Percentiles rank a stretch among this genome's conserved stretches.
Evolutionary conservation across 2,888 invertebrate genomes (phyloP).

Genomic region (Mellilla xanthometata): DNA sequence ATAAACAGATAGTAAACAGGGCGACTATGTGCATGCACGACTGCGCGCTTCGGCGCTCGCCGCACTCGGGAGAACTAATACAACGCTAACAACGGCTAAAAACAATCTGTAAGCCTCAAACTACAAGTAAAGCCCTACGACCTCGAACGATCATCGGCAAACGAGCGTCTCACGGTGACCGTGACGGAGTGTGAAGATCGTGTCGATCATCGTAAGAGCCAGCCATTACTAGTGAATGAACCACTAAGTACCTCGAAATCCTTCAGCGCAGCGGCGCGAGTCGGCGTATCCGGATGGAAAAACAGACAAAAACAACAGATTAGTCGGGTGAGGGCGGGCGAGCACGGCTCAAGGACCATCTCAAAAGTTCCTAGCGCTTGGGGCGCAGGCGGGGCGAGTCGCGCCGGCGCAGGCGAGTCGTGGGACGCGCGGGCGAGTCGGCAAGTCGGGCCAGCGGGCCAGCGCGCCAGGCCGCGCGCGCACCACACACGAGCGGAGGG

Average conservation of each 20-base stretch:
- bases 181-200: slow-evolving; percentile 69
- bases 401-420: too few relatives aligned
- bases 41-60: slow-evolving; percentile 77
- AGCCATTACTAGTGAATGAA: slow-evolving; percentile 79
- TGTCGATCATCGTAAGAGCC: slow-evolving; percentile 73
- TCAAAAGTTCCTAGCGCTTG: slow-evolving; percentile 91
- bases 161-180: slow-evolving; percentile 63
- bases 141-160: slow-evolving; percentile 77
- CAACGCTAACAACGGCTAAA: slow-evolving; percentile 82
- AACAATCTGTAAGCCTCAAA: slow-evolving; percentile 83
- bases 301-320: slow-evolving; percentile 86
- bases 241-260: slow-evolving; percentile 92
- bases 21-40: slow-evolving; percentile 81
- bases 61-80: slow-evolving; percentile 80
- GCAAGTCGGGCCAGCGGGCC: slow-evolving; percentile 29
- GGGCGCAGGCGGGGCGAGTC: slow-evolving; percentile 27
- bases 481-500: slow-evolving; percentile 58
- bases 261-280: slow-evolving; percentile 87
- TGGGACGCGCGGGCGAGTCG: too few relatives aligned
- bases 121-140: slow-evolving; percentile 83
- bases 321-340: slow-evolving; percentile 82
- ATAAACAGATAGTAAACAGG: slow-evolving; percentile 80
- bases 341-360: slow-evolving; percentile 91
- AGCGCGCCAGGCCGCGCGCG: too few relatives aligned
- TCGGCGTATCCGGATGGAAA: slow-evolving; percentile 87